These are phyloP conservation scores for Schrankia costaestrigalis DNA, from an alignment of 2,888 invertebrate genomes.

Conservation along the genomic window DNA sequence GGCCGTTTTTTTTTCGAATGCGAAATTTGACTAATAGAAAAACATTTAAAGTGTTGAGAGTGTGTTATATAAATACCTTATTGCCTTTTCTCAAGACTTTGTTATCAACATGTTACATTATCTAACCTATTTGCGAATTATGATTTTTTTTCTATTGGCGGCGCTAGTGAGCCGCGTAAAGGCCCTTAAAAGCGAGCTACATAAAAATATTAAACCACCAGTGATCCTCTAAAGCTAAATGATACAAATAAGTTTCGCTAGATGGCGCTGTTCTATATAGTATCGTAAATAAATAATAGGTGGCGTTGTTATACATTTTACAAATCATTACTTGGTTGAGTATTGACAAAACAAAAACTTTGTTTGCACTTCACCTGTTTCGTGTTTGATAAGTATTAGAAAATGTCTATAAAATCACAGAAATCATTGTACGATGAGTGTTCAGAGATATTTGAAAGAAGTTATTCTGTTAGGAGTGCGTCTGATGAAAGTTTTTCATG, in stretches of 20 bases:
- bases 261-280: constrained; percentile 3
- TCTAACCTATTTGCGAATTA: too few relatives aligned
- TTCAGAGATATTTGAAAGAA: constrained; percentile 64
- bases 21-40: too few relatives aligned
- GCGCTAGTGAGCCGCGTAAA: too few relatives aligned
- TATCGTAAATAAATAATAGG: constrained; percentile 9
- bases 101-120: too few relatives aligned
- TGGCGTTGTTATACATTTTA: constrained; percentile 14
- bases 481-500: constrained; percentile 63
- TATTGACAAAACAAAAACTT: constrained; percentile 45
- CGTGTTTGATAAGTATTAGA: constrained; percentile 7
- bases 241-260: constrained; percentile 1
- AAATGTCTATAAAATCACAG: constrained; percentile 68
- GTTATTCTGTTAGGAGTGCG: constrained; percentile 57
- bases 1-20: too few relatives aligned
- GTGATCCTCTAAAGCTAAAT: too few relatives aligned
- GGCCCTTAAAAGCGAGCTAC: background rate
- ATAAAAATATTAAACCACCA: too few relatives aligned
- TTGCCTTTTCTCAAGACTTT: too few relatives aligned
- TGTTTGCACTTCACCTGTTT: background rate
- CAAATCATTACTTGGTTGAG: background rate
- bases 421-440: constrained; percentile 64
- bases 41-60: too few relatives aligned
- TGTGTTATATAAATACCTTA: too few relatives aligned
- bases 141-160: too few relatives aligned